phyloP scores from a whole-genome alignment of 2,113 vertebrate genomes.

The Dipodomys stephensi region DNA sequence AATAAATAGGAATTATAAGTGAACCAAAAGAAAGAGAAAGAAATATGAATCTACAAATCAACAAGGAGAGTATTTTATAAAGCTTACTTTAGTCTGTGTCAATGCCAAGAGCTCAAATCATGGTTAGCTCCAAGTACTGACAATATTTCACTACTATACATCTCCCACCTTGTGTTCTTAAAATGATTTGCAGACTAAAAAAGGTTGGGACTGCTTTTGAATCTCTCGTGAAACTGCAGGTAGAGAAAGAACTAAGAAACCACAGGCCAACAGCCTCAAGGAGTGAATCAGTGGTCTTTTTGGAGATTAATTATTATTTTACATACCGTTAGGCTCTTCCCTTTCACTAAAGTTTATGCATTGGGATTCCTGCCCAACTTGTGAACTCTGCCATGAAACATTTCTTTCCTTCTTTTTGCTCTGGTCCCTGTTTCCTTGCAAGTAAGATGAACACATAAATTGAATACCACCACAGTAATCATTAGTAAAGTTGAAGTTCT shows the following conservation, averaged over 20 bases:
- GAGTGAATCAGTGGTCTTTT: neutral
- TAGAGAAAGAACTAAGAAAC: neutral
- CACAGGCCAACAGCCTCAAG: neutral
- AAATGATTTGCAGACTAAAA: constrained; percentile 59
- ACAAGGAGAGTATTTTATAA: neutral
- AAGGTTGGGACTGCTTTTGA: neutral
- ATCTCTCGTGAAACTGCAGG: neutral
- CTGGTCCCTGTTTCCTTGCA: neutral
- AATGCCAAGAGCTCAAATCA: neutral
- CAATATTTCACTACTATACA: constrained; percentile 46
- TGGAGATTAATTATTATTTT: constrained; percentile 18
- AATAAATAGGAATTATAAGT: neutral
- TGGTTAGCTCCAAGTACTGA: neutral
- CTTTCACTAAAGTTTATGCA: neutral
- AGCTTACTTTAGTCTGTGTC: constrained; percentile 1
- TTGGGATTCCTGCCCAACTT: constrained; percentile 8
- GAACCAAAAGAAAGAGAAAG: constrained; percentile 33
- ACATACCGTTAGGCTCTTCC: neutral
- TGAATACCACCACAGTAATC: neutral
- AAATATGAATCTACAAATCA: constrained; percentile 16
- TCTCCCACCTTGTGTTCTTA: constrained; percentile 22
- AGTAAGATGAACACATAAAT: neutral
- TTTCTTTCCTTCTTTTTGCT: constrained; percentile 27
- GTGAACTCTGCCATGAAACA: constrained; percentile 13
- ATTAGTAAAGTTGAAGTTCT: neutral